Evolutionary conservation across 2,797 vertebrate genomes (phyloP).

Genomic region (Oryzias sinensis): DNA sequence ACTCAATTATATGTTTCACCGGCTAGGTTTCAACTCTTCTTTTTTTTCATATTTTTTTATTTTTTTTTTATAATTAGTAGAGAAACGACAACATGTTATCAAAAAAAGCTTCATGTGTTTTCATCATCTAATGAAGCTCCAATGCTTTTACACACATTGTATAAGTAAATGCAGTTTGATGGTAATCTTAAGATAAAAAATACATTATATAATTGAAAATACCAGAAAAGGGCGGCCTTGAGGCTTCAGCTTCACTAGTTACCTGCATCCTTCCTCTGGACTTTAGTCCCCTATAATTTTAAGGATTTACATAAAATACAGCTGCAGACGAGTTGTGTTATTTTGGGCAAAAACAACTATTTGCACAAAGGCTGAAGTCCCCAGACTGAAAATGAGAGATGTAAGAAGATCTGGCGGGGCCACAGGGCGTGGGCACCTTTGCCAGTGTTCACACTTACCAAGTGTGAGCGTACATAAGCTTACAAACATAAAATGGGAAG

Average conservation of each 20-base stretch:
- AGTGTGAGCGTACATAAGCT: constrained; percentile 26
- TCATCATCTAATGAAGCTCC: constrained; percentile 40
- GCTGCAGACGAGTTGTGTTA: constrained; percentile 63
- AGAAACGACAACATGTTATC: constrained; percentile 68
- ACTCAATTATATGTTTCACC: constrained; percentile 64
- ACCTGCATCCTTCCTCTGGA: constrained; percentile 48
- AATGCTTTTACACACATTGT: constrained; percentile 46
- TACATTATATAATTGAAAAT: no score
- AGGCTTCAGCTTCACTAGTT: constrained; percentile 10
- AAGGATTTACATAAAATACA: constrained; percentile 71
- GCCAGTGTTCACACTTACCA: constrained; percentile 59
- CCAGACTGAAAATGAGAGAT: constrained; percentile 75
- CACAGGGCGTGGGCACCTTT: constrained; percentile 65
- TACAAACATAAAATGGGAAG: constrained; percentile 42
- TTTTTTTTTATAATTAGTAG: constrained; percentile 56
- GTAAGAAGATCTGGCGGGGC: constrained; percentile 54
- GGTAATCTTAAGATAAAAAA: background rate
- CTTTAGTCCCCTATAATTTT: constrained; percentile 61
- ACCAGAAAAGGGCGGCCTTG: no score
- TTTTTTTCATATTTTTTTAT: no score
- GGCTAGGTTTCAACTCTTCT: constrained; percentile 20
- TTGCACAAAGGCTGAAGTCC: constrained; percentile 60
- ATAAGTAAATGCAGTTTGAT: constrained; percentile 10
- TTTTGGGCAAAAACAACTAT: constrained; percentile 73
- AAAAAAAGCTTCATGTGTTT: constrained; percentile 67